Evolutionary conservation across 2,888 invertebrate species (phyloP), one percentile per base, ranked within the genome.

Genomic region (Cerastis leucographa): DNA sequence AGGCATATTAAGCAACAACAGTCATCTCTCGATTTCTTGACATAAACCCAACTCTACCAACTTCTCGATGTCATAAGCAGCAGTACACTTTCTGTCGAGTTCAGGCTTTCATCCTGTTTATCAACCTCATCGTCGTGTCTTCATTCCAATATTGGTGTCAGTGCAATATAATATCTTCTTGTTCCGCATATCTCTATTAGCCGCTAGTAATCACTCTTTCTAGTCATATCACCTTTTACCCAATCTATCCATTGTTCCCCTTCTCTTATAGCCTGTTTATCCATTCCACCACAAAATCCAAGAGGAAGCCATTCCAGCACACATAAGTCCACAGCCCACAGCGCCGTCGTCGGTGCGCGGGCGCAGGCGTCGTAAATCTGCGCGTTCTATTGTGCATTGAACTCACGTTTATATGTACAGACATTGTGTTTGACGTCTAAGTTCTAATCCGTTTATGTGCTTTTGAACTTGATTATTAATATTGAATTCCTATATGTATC

Each of bases 341-440:
- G 35, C 79, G 66, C 62, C 59, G 67, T 74, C 61, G 66, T 69
- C 76, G 76, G 42, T 51, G 78, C 82, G 83, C 78, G 66, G 61
- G 79, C 77, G 78, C 84, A 74, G 74, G 70, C 78, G 61, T 85
- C 89, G 89, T 88, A 85, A 88, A 88, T 88, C 86, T 82, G 81
- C 74, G 78, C 76, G 68, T 75, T 62, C 87, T 67, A 88, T 88
- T 87, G 87, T 87, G 81, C 83, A 85, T 85, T 88, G 81, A 85
- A 79, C 74, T 81, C 74, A 46, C 82, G 80, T 88, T 87, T 81
- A 84, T 80, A 71, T 62, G 40, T 62, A 35, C 29, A 72, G 80
- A 76, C 85, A 77, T 81, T 83, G 71, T 85, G 72, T 81, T 81
- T 67, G 76, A 85, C 83, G 67, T 67, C 61, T 68, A 64, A 64